phyloP scores from a whole-genome alignment of 1,140 invertebrate species.

The Polypedilum pembai region DNA sequence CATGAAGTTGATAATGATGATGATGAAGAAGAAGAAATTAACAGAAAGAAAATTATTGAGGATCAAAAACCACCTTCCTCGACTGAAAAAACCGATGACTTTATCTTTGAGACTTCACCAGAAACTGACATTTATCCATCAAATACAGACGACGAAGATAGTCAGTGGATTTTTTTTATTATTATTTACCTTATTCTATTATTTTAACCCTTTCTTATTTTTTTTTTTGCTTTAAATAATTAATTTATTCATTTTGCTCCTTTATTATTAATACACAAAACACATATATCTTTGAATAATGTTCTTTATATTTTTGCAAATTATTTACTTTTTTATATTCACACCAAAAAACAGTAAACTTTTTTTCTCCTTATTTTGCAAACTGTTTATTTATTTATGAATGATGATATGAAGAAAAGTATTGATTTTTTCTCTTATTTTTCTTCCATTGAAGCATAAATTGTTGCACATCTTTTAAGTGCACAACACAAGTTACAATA shows the following conservation, averaged over 20 bases:
- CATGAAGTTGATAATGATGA: neutral
- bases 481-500: neutral
- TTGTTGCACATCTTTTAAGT: neutral
- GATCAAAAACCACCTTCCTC: neutral
- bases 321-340: neutral
- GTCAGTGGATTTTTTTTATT: conserved; percentile 8
- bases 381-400: neutral
- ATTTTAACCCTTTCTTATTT: neutral
- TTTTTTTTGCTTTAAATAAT: neutral
- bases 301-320: neutral
- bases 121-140: conserved; percentile 1
- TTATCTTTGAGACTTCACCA: conserved; percentile 22
- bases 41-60: neutral
- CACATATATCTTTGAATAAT: neutral
- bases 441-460: neutral
- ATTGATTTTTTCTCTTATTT: conserved; percentile 15
- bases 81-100: neutral
- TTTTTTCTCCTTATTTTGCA: neutral
- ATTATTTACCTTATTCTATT: conserved; percentile 22
- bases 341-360: neutral
- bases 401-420: conserved; percentile 15
- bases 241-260: neutral
- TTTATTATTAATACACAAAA: neutral
- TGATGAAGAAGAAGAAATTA: neutral
- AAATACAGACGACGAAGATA: conserved; percentile 19